Evolutionary conservation across 2,113 vertebrate genomes (phyloP).

Genomic region (Amphiprion percula): DNA sequence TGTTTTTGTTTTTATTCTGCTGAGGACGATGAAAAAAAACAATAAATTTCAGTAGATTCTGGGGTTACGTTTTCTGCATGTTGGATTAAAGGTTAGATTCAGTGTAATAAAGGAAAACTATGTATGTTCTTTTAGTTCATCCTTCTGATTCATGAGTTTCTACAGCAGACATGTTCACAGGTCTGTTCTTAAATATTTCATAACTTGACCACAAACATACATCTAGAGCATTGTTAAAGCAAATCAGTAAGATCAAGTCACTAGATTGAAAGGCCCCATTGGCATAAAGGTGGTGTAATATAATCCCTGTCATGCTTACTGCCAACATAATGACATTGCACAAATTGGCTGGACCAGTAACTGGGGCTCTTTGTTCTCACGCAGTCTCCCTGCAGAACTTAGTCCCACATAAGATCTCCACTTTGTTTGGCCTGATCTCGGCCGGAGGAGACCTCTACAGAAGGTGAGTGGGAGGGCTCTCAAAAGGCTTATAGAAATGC

Average conservation of each 20-base stretch:
- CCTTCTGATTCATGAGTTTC: too few relatives aligned
- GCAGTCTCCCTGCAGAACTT: slow-evolving; percentile 72
- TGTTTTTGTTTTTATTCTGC: neutral
- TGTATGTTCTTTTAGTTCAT: too few relatives aligned
- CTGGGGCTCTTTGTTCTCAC: slow-evolving; percentile 38
- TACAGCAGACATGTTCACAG: neutral
- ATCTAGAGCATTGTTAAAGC: slow-evolving; percentile 11
- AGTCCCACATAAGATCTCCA: slow-evolving; percentile 72
- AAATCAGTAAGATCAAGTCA: slow-evolving; percentile 17
- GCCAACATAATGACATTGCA: slow-evolving; percentile 19
- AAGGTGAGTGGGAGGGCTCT: slow-evolving; percentile 54
- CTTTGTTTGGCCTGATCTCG: slow-evolving; percentile 76
- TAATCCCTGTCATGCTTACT: slow-evolving; percentile 64
- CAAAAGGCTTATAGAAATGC: too few relatives aligned
- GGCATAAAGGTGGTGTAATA: slow-evolving; percentile 28
- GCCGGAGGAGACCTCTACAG: slow-evolving; percentile 72
- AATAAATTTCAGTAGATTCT: neutral
- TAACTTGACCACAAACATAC: neutral
- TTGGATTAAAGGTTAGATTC: neutral
- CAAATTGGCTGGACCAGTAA: slow-evolving; percentile 1
- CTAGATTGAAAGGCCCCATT: slow-evolving; percentile 1
- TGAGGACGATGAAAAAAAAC: too few relatives aligned
- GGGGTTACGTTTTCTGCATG: accelerated
- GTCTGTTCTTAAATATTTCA: slow-evolving; percentile 1
- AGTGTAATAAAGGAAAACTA: neutral